Percentiles rank a stretch among this genome's conserved stretches.
Conservation (phyloP, 2,888 invertebrate genomes). For the Cetonia aurata region DNA sequence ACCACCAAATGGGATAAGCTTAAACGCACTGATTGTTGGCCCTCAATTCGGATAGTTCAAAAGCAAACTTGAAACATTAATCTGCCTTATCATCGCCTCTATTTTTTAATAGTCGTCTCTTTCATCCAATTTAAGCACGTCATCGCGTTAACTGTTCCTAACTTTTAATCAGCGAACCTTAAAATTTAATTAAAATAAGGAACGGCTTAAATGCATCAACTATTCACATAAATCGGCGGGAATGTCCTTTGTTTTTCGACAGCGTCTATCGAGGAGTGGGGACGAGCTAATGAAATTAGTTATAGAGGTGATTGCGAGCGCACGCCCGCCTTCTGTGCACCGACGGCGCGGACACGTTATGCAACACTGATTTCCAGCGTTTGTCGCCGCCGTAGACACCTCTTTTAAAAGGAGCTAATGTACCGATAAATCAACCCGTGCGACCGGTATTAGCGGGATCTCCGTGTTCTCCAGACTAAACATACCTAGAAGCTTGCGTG, state of each 20-base stretch:
- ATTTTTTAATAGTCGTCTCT: not conserved
- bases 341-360: slow-evolving; percentile 7
- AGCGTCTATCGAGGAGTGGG: slow-evolving; percentile 48
- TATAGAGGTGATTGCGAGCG: slow-evolving; percentile 37
- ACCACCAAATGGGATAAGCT: too few species aligned
- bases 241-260: slow-evolving; percentile 47
- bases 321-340: not conserved
- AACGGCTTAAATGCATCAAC: slow-evolving; percentile 29
- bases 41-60: too few species aligned
- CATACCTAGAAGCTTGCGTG: not conserved
- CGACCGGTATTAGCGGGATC: slow-evolving; percentile 54
- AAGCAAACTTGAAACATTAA: too few species aligned
- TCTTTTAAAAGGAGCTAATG: slow-evolving; percentile 53
- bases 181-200: slow-evolving; percentile 37
- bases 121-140: slow-evolving; percentile 1
- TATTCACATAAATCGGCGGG: slow-evolving; percentile 41
- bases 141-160: not conserved
- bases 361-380: slow-evolving; percentile 16
- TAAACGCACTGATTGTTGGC: too few species aligned
- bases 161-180: slow-evolving; percentile 25
- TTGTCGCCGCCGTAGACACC: slow-evolving; percentile 32
- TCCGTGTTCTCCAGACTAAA: slow-evolving; percentile 29
- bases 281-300: slow-evolving; percentile 47
- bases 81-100: not conserved
- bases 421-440: slow-evolving; percentile 57